Conservation (phyloP, 2,113 vertebrate species). For the Nycticebus coucang region DNA sequence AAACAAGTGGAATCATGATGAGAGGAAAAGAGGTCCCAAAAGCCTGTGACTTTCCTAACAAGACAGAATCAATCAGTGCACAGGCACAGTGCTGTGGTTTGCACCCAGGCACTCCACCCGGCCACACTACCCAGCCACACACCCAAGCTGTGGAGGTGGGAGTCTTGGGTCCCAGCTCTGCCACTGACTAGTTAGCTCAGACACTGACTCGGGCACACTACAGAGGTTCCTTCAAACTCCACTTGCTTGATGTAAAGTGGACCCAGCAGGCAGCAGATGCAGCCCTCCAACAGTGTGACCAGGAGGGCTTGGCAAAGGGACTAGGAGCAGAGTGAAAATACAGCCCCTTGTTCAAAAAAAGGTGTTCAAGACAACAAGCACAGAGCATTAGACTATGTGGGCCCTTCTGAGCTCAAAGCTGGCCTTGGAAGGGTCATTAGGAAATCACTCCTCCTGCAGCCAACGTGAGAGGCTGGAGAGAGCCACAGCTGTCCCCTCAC, state of each 20-base stretch:
- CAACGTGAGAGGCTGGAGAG: no score
- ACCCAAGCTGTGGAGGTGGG: accelerated
- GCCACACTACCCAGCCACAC: no score
- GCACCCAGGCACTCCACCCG: accelerated
- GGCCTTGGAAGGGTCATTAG: background rate
- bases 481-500: accelerated
- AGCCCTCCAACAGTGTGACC: no score
- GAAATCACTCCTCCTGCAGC: background rate
- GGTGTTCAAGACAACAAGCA: background rate
- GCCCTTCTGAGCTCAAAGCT: accelerated
- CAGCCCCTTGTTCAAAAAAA: background rate
- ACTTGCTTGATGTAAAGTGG: background rate
- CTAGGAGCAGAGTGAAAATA: accelerated
- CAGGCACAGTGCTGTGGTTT: background rate
- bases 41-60: background rate
- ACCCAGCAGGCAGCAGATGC: background rate
- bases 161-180: background rate
- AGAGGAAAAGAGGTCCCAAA: background rate
- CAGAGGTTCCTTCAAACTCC: background rate
- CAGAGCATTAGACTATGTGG: accelerated
- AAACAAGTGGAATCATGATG: background rate
- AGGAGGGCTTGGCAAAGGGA: background rate
- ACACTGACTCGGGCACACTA: background rate
- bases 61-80: background rate
- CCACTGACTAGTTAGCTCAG: background rate